phyloP scores from a whole-genome alignment of 2,888 invertebrate species.

The Nasonia oneida region DNA sequence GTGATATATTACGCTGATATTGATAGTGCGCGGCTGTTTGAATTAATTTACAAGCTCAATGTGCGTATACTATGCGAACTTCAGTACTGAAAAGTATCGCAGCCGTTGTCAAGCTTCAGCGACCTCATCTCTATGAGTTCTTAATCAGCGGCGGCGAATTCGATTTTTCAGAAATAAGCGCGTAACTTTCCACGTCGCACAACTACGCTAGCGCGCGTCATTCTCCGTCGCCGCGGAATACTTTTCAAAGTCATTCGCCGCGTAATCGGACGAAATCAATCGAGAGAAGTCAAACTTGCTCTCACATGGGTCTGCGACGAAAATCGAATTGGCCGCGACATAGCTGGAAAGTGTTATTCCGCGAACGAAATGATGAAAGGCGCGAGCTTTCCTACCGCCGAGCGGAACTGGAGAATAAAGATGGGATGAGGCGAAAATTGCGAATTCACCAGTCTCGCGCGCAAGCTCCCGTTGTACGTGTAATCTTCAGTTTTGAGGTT shows the following conservation, averaged over 20 bases:
- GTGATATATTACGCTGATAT: not conserved
- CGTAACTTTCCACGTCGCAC: not conserved
- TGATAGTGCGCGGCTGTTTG: not conserved
- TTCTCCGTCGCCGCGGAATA: not conserved
- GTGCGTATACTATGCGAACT: too few relatives aligned
- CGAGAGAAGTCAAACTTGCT: not conserved
- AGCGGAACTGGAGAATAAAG: not conserved
- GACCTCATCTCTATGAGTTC: not conserved
- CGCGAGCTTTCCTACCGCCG: not conserved
- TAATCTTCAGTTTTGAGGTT: conserved; percentile 7
- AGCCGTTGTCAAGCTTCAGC: too few relatives aligned
- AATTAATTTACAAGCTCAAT: too few relatives aligned
- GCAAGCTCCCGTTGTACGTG: not conserved
- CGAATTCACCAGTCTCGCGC: not conserved
- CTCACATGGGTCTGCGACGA: not conserved
- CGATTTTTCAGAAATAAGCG: not conserved
- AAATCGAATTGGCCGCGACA: conserved; percentile 20
- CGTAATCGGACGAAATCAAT: conserved; percentile 32
- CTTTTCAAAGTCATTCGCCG: not conserved
- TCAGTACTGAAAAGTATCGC: too few relatives aligned
- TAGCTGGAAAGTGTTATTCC: not conserved
- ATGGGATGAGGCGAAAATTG: not conserved
- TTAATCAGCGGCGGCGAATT: not conserved
- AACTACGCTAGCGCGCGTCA: not conserved
- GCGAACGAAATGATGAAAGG: not conserved